Evolutionary conservation across 2,113 vertebrate genomes (phyloP), one percentile per base, ranked within the genome.

Genomic region (Peromyscus polionotus): DNA sequence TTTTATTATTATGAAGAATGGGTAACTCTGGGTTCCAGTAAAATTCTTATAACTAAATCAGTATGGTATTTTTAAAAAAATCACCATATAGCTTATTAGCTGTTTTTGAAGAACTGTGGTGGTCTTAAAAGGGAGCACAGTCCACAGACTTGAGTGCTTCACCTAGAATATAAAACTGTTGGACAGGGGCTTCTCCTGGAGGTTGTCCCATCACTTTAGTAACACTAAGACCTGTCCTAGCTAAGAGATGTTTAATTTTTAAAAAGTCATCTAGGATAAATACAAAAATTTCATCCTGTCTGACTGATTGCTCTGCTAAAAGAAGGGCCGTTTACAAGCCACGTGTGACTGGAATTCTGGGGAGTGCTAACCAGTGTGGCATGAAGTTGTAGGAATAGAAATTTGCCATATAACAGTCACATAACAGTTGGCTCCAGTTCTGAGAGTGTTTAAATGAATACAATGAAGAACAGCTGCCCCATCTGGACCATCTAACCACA

Each of bases 111-210:
- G 85, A 65, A 63, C 13, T 76, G 12, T 45, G 24, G 26, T 88
- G 88, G 72, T 90, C 89, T 95, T 96, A 89, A 65, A 97, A 96
- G 86, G 96, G 68, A 80, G 91, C 68, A 94, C 95, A 93, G 17
- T 80, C 87, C 33, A 5, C 88, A 96, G 80, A 77, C 79, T 96
- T 45, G 87, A 95, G 96, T n/a, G 85, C 81, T 93, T 97, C 95
- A 88, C 89, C 4, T 20, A 93, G 48, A 72, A 33, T 1, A 9
- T 91, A 90, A 88, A 83, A 48, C 90, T 81, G 31, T 92, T 72
- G 42, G 87, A 17, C 86, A 94, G 73, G 61, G 2, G 13, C 95
- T 80, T 33, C 9, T 1, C 45, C 94, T 94, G 86, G 87, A 92
- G 89, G 42, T 79, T 93, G 20, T 36, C 81, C 39, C 76, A 0